These are phyloP conservation scores for Heliocidaris erythrogramma DNA, from an alignment of 35 echinoderm and acorn worm species.

Conservation along the genomic window DNA sequence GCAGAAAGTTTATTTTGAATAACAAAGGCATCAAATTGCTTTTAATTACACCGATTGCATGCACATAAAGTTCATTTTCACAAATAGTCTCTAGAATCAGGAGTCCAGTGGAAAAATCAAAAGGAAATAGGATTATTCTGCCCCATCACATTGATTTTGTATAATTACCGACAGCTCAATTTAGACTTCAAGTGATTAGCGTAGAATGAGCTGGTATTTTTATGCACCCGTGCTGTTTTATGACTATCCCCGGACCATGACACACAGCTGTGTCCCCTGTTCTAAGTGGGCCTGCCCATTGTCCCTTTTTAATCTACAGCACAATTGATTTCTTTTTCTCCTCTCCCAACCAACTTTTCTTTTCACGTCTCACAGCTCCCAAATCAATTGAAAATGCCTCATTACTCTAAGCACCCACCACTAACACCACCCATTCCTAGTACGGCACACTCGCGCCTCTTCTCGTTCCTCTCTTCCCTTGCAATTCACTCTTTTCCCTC, in stretches of 20 bases:
- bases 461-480: neutral
- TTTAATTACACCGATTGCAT: too few species aligned
- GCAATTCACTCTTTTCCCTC: conserved; percentile 17
- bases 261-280: conserved; percentile 41
- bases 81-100: too few species aligned
- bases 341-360: conserved; percentile 23
- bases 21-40: too few species aligned
- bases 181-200: neutral
- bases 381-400: conserved; percentile 42
- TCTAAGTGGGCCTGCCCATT: conserved; percentile 32
- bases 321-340: conserved; percentile 49
- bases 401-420: conserved; percentile 51
- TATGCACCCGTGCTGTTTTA: neutral
- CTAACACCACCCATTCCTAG: conserved; percentile 12
- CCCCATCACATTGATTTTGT: neutral
- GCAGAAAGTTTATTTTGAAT: too few species aligned
- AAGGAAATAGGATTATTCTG: neutral
- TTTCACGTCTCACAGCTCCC: neutral
- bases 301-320: conserved; percentile 32
- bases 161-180: conserved; percentile 10
- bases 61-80: too few species aligned
- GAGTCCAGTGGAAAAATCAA: neutral
- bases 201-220: neutral
- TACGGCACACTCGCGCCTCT: neutral
- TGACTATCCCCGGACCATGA: neutral